These are phyloP conservation scores for Dicranocentrus wangi DNA, from an alignment of 2,888 invertebrate species.

Conservation along the genomic window DNA sequence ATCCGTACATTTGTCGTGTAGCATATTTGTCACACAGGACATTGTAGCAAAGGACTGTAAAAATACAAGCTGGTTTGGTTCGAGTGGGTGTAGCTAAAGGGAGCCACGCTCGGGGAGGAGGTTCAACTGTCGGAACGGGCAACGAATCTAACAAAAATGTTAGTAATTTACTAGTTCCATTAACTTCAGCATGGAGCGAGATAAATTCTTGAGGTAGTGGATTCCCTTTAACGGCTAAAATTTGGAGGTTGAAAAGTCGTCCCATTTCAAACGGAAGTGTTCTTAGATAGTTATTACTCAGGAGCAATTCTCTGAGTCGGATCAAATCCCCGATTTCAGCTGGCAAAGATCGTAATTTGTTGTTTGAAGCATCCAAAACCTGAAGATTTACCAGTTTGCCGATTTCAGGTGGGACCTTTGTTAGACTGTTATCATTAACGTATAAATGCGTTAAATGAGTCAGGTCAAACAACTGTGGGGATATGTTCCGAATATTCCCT, in stretches of 20 bases:
- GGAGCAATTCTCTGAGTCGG: conserved; percentile 93
- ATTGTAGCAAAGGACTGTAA: conserved; percentile 99
- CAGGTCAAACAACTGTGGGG: conserved; percentile 92
- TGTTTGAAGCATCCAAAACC: conserved; percentile 93
- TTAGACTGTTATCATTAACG: conserved; percentile 95
- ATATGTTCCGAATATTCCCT: conserved; percentile 96
- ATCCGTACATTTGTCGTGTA: conserved; percentile 98
- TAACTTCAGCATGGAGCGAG: conserved; percentile 91
- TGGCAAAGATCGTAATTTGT: conserved; percentile 94
- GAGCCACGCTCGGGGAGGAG: conserved; percentile 96
- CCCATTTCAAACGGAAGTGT: conserved; percentile 97
- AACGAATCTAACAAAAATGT: conserved; percentile 96
- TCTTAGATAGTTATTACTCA: conserved; percentile 95
- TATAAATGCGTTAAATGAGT: conserved; percentile 94
- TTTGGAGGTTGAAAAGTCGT: conserved; percentile 95
- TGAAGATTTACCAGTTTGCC: conserved; percentile 87
- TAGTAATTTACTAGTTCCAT: conserved; percentile 94
- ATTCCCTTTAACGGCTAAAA: conserved; percentile 94
- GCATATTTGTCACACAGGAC: conserved; percentile 99
- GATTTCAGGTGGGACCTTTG: conserved; percentile 93
- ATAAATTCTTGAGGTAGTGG: conserved; percentile 94
- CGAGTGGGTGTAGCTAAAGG: conserved; percentile 91
- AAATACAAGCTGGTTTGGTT: conserved; percentile 89
- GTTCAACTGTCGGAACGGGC: conserved; percentile 79
- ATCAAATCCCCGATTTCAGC: conserved; percentile 97